Evolutionary conservation across 2,113 vertebrate species (phyloP), one percentile per base, ranked within the genome.

Genomic region (Bos javanicus): DNA sequence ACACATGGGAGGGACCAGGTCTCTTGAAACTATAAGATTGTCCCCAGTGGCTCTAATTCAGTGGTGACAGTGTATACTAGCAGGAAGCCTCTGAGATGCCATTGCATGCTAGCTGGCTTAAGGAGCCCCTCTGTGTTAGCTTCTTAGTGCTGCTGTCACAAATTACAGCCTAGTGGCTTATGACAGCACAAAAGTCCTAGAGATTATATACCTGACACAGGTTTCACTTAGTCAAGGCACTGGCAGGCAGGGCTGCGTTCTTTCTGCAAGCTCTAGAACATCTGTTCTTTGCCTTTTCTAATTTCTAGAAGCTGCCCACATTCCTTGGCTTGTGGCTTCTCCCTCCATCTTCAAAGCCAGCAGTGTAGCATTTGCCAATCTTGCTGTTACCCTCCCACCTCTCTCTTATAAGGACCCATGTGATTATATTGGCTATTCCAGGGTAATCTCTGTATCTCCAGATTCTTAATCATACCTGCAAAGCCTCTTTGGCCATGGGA

Each of bases 291-390:
- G 26, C 33, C 43, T 26, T 16, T 78, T 33, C 82, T 33, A 39
- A 30, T 21, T 60, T 52, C 56, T n/a, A 15, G 94, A 90, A 43
- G 60, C 56, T 2, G 1, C 43, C 62, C 8, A 3, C 3, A 80
- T 87, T 43, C 56, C 28, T 57, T 48, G 56, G 19, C 33, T 46
- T 36, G 4, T 28, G 25, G 71, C 17, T 43, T 17, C 64, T 52
- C 62, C 23, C 64, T 91, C 62, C 56, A 19, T 30, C 60, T 83
- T 83, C 54, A 82, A 85, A 93, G 33, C 48, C 87, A 87, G 39
- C 15, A 26, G 9, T 4, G 17, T 2, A 4, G 25, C 48, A 8
- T 26, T 30, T 78, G 84, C 64, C 33, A 46, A 1, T 46, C 81
- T 50, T 15, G 28, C 54, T 30, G 10, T 50, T 56, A 64, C 26